Evolutionary conservation across 2,797 vertebrate genomes (phyloP).

Genomic region (Brotula barbata): DNA sequence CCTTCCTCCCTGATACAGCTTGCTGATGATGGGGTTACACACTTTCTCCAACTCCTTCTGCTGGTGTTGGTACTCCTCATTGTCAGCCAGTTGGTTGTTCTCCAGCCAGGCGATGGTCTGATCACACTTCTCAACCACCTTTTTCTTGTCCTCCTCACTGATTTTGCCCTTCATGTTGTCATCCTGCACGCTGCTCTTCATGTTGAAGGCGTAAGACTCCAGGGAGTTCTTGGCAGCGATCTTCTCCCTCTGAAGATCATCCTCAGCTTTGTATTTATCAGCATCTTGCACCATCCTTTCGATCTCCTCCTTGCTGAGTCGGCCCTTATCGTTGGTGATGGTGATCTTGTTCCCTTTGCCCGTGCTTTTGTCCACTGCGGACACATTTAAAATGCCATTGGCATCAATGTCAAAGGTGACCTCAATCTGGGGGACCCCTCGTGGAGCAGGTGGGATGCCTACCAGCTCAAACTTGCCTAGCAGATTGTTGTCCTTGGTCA

Average conservation of each 20-base stretch:
- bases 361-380: slow-evolving; percentile 62
- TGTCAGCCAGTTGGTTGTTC: slow-evolving; percentile 59
- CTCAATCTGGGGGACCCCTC: slow-evolving; percentile 60
- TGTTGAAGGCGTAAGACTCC: slow-evolving; percentile 61
- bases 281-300: slow-evolving; percentile 64
- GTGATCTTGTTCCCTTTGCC: slow-evolving; percentile 64
- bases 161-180: slow-evolving; percentile 46
- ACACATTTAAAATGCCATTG: slow-evolving; percentile 65
- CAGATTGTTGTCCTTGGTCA: slow-evolving; percentile 67
- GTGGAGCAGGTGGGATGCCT: slow-evolving; percentile 54
- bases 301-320: slow-evolving; percentile 63
- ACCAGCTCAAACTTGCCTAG: slow-evolving; percentile 61
- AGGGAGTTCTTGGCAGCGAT: slow-evolving; percentile 58
- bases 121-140: slow-evolving; percentile 48
- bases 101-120: slow-evolving; percentile 59
- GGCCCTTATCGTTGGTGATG: slow-evolving; percentile 63
- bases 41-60: slow-evolving; percentile 58
- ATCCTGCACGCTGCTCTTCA: slow-evolving; percentile 56
- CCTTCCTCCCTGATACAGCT: slow-evolving; percentile 55
- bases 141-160: slow-evolving; percentile 47
- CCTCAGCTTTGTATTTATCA: slow-evolving; percentile 56
- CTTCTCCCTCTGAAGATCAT: slow-evolving; percentile 55
- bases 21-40: too few relatives aligned
- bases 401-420: too few relatives aligned
- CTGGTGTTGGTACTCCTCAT: slow-evolving; percentile 53